Base-by-base conservation (phyloP, 2,113 vertebrate species). In the Oryctolagus cuniculus region DNA sequence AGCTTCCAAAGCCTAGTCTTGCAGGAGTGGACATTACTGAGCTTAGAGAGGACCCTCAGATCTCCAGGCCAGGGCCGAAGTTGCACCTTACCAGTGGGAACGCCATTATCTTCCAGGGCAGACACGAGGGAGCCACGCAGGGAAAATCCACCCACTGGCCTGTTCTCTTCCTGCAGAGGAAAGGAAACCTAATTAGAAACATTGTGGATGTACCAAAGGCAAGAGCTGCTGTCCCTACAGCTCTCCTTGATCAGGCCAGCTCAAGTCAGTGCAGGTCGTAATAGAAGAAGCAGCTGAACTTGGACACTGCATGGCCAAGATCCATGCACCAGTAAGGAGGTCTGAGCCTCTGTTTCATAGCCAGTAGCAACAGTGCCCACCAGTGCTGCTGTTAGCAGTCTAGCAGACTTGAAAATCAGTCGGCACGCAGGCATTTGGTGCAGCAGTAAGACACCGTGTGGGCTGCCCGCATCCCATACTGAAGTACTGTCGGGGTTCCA, bases 101-200 rank as follows among this genome's bases (percentile, higher is more conserved):
- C 98, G 8, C 99, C 99, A 0, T 99, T 99, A 94, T 99, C 99
- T 24, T 99, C 98, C 97, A 99, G 97, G 67, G 99, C 99, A 69
- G 99, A 99, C 84, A 99, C 98, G 74, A 99, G 99, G 92, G 99
- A 99, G 17, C 99, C 98, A 27, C 99, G 98, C 81, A 99, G 98
- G 58, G 99, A 98, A 98, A 99, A 99, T 19, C 99, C 99, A 81
- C 99, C 99, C 2, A 98, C 99, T 0, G 99, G 99, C 92, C 94
- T 99, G 97, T 99, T 97, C 90, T 99, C 99, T 97, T 99, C 99
- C 99, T 99, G 95, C 74, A 96, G 80, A 89, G 8, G 31, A 93
- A 92, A 91, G 75, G 38, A 70, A 69, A 64, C 17, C 53, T 86
- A 77, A 67, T 75, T 44, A 93, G 70, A n/a, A 93, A 97, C 8